A percentile compares a stretch with the other conserved stretches of the same genome.
These are phyloP conservation scores for Lipophrys pholis DNA, from an alignment of 2,113 vertebrate species.

Conservation along the genomic window DNA sequence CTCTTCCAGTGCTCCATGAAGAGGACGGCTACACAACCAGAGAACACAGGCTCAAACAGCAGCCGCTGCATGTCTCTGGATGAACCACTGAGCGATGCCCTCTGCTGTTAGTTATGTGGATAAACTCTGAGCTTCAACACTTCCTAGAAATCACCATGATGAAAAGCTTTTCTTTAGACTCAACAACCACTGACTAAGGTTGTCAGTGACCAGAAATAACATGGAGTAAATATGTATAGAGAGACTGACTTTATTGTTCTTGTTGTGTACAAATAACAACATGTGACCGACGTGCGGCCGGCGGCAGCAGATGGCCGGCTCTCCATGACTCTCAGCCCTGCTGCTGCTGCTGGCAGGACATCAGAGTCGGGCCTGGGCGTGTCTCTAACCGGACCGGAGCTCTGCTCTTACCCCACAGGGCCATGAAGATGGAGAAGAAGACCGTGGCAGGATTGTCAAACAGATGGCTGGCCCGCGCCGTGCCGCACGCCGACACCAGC, in stretches of 20 bases:
- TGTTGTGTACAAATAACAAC: too few species aligned
- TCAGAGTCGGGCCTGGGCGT: not conserved
- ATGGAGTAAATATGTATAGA: too few species aligned
- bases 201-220: too few species aligned
- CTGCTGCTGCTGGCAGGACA: slow-evolving; percentile 30
- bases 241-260: too few species aligned
- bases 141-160: too few species aligned
- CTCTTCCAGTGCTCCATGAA: slow-evolving; percentile 99
- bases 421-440: slow-evolving; percentile 98
- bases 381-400: slow-evolving; percentile 7
- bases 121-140: too few species aligned
- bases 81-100: too few species aligned
- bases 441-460: slow-evolving; percentile 98
- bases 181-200: too few species aligned
- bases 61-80: not conserved
- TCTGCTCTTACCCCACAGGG: slow-evolving; percentile 91
- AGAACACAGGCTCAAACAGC: slow-evolving; percentile 8
- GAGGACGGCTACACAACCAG: slow-evolving; percentile 87
- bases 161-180: too few species aligned
- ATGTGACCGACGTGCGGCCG: too few species aligned
- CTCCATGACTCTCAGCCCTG: too few species aligned
- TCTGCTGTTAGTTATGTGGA: not conserved
- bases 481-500: slow-evolving; percentile 92
- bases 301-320: slow-evolving; percentile 54
- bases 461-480: slow-evolving; percentile 94